Percentiles rank a stretch among this genome's conserved stretches.
Conservation (phyloP, 2,113 vertebrate species). For the Xiphorhynchus elegans region DNA sequence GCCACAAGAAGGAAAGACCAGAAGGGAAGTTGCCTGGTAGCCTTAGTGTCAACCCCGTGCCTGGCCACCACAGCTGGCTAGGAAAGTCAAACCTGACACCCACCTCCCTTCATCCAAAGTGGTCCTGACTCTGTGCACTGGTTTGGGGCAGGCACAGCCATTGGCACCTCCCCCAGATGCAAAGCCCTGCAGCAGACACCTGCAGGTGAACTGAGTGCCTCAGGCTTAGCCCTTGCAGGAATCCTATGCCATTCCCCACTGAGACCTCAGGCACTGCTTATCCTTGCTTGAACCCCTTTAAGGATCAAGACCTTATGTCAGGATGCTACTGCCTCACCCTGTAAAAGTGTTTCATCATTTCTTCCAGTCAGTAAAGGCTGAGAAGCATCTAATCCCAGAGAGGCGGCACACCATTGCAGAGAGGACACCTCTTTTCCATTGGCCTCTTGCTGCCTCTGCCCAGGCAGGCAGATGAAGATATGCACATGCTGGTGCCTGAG, state of each 20-base stretch:
- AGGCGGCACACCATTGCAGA: background rate
- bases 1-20: background rate
- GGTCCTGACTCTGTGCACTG: background rate
- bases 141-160: background rate
- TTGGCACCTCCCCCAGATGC: background rate
- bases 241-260: background rate
- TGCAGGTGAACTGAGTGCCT: fast-evolving
- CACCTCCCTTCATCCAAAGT: background rate
- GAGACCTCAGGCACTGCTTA: background rate
- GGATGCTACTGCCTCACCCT: background rate
- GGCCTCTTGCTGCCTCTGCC: background rate
- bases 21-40: background rate
- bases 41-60: fast-evolving
- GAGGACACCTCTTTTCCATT: fast-evolving
- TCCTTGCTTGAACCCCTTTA: background rate
- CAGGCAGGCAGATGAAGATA: background rate
- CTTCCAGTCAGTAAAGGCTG: background rate
- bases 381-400: background rate
- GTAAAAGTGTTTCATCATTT: background rate
- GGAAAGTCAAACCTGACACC: background rate
- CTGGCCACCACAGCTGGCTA: fast-evolving
- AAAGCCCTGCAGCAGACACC: background rate
- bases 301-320: background rate
- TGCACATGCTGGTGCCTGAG: fast-evolving
- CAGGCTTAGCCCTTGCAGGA: background rate